phyloP scores from a whole-genome alignment of 2,797 vertebrate species.

The Salmo trutta region DNA sequence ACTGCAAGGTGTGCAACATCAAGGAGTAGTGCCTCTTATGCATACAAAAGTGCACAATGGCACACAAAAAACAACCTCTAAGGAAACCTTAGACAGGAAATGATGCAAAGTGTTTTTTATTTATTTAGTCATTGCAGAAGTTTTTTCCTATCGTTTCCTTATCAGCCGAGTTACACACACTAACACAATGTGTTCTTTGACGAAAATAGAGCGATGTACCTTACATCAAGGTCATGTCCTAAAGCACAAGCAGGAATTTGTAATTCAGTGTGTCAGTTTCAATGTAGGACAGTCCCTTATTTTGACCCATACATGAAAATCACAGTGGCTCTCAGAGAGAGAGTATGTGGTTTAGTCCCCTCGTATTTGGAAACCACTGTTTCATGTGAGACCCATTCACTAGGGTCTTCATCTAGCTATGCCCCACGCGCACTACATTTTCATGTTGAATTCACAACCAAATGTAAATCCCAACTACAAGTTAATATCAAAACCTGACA shows the following conservation, averaged over 20 bases:
- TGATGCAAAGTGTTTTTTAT: constrained; percentile 39
- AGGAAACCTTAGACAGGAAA: constrained; percentile 54
- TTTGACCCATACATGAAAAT: not conserved
- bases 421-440: not conserved
- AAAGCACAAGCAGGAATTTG: not conserved
- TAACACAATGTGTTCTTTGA: not conserved
- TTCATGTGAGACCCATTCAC: constrained; percentile 30
- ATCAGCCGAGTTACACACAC: not conserved
- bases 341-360: constrained; percentile 46
- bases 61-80: not conserved
- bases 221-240: too few relatives aligned
- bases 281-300: not conserved
- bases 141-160: not conserved
- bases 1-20: constrained; percentile 58
- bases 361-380: constrained; percentile 21
- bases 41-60: constrained; percentile 13
- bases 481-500: too few relatives aligned
- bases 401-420: constrained; percentile 22
- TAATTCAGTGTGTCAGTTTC: not conserved
- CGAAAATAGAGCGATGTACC: too few relatives aligned
- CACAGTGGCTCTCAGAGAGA: not conserved
- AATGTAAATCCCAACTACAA: too few relatives aligned
- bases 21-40: constrained; percentile 43
- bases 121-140: not conserved
- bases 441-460: too few relatives aligned